These are phyloP conservation scores for Cephalopachus bancanus DNA, from an alignment of 2,797 vertebrate genomes.

Conservation along the genomic window DNA sequence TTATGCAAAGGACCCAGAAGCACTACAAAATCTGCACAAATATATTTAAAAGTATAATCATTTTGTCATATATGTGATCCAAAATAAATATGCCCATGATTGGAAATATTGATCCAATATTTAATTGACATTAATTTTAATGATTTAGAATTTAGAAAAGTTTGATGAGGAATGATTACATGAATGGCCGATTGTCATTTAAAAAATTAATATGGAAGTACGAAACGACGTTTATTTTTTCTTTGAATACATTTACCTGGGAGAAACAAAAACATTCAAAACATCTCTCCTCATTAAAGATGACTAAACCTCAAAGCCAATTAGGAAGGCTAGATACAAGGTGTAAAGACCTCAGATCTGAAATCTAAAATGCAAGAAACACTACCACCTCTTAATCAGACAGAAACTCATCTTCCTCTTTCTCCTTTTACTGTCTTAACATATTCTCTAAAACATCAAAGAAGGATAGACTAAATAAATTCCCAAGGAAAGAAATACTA, in stretches of 20 bases:
- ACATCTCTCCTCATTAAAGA: neutral
- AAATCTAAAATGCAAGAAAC: constrained; percentile 18
- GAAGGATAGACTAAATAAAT: neutral
- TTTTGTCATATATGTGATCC: constrained; percentile 33
- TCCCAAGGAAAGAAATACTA: neutral
- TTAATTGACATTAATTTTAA: constrained; percentile 55
- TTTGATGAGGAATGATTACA: neutral
- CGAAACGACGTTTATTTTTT: constrained; percentile 42
- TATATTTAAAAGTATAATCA: neutral
- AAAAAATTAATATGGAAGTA: constrained; percentile 10
- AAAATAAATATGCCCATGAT: constrained; percentile 28
- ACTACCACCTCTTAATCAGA: neutral
- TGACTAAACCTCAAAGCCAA: neutral
- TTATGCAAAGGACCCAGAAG: neutral
- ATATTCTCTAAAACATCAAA: neutral
- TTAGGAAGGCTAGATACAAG: constrained; percentile 1
- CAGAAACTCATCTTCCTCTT: neutral
- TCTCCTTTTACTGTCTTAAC: neutral
- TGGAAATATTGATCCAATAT: constrained; percentile 38
- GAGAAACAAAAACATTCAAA: constrained; percentile 39
- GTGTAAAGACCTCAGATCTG: neutral
- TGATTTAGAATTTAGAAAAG: constrained; percentile 37
- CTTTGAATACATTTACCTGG: constrained; percentile 10
- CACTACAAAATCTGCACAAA: neutral
- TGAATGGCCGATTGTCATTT: constrained; percentile 44